Base-by-base conservation (phyloP, 2,888 invertebrate genomes). In the Rapana venosa region DNA sequence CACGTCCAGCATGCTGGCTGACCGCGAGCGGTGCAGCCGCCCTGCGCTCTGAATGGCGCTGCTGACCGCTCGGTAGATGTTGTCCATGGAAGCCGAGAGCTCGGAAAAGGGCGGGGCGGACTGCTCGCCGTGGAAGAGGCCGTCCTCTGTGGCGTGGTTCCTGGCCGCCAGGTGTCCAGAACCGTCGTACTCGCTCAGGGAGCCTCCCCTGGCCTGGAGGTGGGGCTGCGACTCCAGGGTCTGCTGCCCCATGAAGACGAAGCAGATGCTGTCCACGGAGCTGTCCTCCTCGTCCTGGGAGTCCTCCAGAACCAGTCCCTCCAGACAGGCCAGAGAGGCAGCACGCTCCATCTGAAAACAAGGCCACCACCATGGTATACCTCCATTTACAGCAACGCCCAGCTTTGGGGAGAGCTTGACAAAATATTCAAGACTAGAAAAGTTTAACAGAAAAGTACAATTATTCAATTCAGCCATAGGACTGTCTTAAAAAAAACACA, bases 221-320 rank as follows among this genome's bases (percentile, higher is more conserved):
- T 74, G 58, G 22, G 74, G 85, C 36, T n/a, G 61, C 11, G 35
- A 47, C 4, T 36, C 56, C 26, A 17, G 6, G 26, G 26, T 87
- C 2, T 84, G 20, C 32, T 84, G 91, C 66, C 92, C 92, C 90
- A 94, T 92, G 92, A 94, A 94, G 20, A 94, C 93, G 92, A 94
- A 94, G 70, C 93, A 94, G 77, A 94, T 94, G 90, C 94, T 94
- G 90, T 94, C 94, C 92, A 92, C 92, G 6, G 91, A 91, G 30
- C 70, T 79, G n/a, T 84, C 83, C 20, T 36, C 74, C 17, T 86
- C 86, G 0, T 58, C n/a, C 47, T 36, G 77, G 32, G 56, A 56
- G 30, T 85, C 79, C 17, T 70, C 66, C 79, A 77, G 32, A n/a
- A 70, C 56, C 22, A 90, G 20, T 15, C 85, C 85, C 22, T 89